These are phyloP conservation scores for Chelon labrosus DNA, from an alignment of 2,797 vertebrate species.

Conservation along the genomic window DNA sequence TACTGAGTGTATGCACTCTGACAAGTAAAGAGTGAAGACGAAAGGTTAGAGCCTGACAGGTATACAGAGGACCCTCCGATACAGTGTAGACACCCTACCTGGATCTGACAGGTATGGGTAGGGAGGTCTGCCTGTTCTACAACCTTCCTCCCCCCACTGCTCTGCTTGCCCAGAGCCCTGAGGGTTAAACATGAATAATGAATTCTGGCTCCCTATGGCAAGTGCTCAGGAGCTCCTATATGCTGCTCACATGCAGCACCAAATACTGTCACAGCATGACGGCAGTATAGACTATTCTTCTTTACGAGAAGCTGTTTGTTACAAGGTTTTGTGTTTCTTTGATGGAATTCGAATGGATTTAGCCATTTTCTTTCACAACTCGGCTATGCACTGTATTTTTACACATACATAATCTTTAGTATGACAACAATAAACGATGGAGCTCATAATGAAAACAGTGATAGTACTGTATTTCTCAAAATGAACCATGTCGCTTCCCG, in stretches of 20 bases:
- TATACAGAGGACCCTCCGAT: constrained; percentile 53
- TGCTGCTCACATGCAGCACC: constrained; percentile 51
- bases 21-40: constrained; percentile 55
- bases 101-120: constrained; percentile 64
- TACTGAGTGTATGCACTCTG: constrained; percentile 52
- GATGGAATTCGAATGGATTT: constrained; percentile 45
- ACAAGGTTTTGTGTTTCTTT: constrained; percentile 1
- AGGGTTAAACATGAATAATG: constrained; percentile 79
- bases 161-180: constrained; percentile 57
- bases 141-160: constrained; percentile 29
- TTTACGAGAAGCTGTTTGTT: constrained; percentile 11
- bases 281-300: constrained; percentile 7
- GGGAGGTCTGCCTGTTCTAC: constrained; percentile 36
- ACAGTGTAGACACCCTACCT: constrained; percentile 51
- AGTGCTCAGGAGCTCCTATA: constrained; percentile 56
- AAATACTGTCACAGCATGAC: constrained; percentile 57
- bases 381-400: background rate
- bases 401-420: background rate
- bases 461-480: background rate
- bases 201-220: constrained; percentile 65
- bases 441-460: background rate
- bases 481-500: background rate
- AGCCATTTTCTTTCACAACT: constrained; percentile 41
- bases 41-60: constrained; percentile 58
- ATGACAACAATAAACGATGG: background rate